Evolutionary conservation across 2,113 vertebrate species (phyloP), one percentile per base, ranked within the genome.

Genomic region (Cacatua alba): DNA sequence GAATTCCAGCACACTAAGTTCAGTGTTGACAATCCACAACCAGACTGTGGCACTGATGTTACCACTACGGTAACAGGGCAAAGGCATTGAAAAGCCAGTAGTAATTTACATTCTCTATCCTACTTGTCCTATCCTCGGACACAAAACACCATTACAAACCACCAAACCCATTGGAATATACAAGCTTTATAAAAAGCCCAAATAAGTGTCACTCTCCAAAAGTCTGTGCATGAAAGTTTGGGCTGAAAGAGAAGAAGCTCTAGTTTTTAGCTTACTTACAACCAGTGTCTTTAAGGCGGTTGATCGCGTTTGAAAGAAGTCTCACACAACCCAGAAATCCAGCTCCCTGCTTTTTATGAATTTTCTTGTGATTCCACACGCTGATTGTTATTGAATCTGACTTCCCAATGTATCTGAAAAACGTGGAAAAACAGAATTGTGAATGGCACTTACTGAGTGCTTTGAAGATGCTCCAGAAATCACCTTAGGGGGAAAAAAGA

Each of bases 341-440:
- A 37, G 99, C 99, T 71, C 99, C 99, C 97, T 99, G 99, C 96
- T 99, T 99, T 98, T 99, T 99, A 97, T 99, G 99, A 84, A 99
- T 99, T 98, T 99, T 99, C 98, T 99, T 99, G 97, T 99, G 99
- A 97, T 99, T 99, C 99, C 99, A 99, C 63, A 99, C 99, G 3
- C 99, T 99, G 98, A 99, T 99, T 1, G 99, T 99, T 98, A 99
- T 99, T 33, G 99, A 99, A 95, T 99, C 99, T 0, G 99, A 99
- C 92, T 99, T 99, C 71, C 99, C 99, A 63, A 99, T 99, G 77
- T 99, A 99, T 91, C 99, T 99, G 98, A 72, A 97, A 97, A 89
- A 96, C 0, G 74, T 14, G 75, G 71, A 63, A 86, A 81, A 92
- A 62, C 37, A 81, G 21, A 2, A 39, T 49, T 23, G 94, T 93